Conservation (phyloP, 2,113 vertebrate genomes). For the Atherinomorus stipes region DNA sequence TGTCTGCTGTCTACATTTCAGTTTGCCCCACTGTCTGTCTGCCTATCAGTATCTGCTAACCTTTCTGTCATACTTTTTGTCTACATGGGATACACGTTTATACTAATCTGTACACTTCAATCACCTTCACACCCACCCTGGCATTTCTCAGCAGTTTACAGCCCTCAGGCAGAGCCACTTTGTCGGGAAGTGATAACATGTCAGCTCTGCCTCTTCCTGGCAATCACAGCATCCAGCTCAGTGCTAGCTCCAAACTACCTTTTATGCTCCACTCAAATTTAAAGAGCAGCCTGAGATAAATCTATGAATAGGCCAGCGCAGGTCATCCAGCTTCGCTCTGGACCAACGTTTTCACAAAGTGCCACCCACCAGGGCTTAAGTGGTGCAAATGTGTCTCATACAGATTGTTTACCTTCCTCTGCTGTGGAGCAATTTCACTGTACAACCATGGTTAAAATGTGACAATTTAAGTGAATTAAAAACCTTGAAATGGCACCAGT, state of each 20-base stretch:
- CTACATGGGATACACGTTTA: slow-evolving; percentile 38
- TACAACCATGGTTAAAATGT: too few species aligned
- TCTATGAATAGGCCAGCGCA: slow-evolving; percentile 17
- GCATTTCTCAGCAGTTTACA: slow-evolving; percentile 58
- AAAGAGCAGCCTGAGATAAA: slow-evolving; percentile 24
- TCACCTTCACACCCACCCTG: slow-evolving; percentile 34
- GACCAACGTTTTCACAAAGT: slow-evolving; percentile 11
- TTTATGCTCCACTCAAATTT: slow-evolving; percentile 17
- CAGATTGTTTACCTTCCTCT: neutral
- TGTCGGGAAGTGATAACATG: slow-evolving; percentile 59
- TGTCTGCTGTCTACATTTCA: neutral
- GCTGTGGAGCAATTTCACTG: too few species aligned
- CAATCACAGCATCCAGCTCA: slow-evolving; percentile 43
- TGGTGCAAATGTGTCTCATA: slow-evolving; percentile 1
- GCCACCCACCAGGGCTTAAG: neutral
- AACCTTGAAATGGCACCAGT: too few species aligned
- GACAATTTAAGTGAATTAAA: too few species aligned
- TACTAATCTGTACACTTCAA: slow-evolving; percentile 52
- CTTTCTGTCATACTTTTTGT: slow-evolving; percentile 44
- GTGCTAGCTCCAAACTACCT: slow-evolving; percentile 4
- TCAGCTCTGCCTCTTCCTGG: slow-evolving; percentile 55
- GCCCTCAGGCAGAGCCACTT: slow-evolving; percentile 61
- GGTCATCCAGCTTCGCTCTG: neutral
- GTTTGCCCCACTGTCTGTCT: slow-evolving; percentile 4
- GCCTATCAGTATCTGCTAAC: slow-evolving; percentile 14